Evolutionary conservation across 30 jellyfish, hydroid and myxozoan genomes (phyloP), one percentile per base, ranked within the genome.

Genomic region (Cassiopea andromeda): DNA sequence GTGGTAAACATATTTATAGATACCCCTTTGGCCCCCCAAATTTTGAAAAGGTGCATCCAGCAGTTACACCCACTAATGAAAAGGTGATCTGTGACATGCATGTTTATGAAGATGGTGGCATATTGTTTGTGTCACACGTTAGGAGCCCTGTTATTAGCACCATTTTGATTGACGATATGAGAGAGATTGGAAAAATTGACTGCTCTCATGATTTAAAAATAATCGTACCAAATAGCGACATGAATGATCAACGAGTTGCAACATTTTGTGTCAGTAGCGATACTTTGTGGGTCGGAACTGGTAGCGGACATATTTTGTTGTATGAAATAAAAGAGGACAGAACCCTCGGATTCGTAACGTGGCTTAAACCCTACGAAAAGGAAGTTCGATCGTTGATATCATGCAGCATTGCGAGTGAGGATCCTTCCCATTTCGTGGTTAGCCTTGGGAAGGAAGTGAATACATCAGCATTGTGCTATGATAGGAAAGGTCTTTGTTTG

Each of bases 221-320:
- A 75, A 87, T 74, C 44, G 38, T 59, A 5, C 98, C 98, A 7
- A 84, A 50, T 45, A 80, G 94, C 61, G 96, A 87, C 66, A 77
- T 7, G 0, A 64, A 59, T 48, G 99, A 95, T 69, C 92, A 79
- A 46, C 78, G 99, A n/a, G 97, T 95, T 60, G 77, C 98, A 46
- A 71, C 96, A n/a, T 77, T 95, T 85, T 83, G 94, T 66, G 90
- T 87, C 48, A 89, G 69, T 44, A 54, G 68, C n/a, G 98, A 95
- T 85, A 90, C 95, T 15, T 49, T 95, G 48, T 95, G 99, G 99
- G 79, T 90, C 82, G 99, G 99, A 15, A 95, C 96, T 48, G 99
- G 99, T 48, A 95, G 99, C 67, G 99, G 99, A 2, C 99, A 95
- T 64, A 72, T 95, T 2, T 59, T 95, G 38, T 27, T 27, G 38